Conservation (phyloP, 2,888 invertebrate species). For the Allacma fusca region DNA sequence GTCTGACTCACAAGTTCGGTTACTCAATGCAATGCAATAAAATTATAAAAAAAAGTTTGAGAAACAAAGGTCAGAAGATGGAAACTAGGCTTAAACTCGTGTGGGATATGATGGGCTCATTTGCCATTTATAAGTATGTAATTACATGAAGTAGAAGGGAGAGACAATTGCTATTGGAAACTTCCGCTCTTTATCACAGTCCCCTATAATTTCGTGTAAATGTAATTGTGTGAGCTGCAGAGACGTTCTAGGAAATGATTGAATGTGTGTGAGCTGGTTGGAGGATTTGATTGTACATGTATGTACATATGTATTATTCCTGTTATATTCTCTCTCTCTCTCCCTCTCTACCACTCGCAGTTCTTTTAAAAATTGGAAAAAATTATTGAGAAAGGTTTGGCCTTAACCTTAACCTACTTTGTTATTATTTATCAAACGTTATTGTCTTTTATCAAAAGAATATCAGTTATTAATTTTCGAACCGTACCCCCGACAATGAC, state of each 20-base stretch:
- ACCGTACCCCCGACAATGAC: not conserved
- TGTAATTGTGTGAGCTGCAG: too few relatives aligned
- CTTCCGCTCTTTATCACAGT: not conserved
- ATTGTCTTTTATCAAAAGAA: not conserved
- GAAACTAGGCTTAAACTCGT: not conserved
- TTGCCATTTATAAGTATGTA: too few relatives aligned
- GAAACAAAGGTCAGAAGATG: not conserved
- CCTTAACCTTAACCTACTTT: constrained; percentile 12
- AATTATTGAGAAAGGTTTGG: not conserved
- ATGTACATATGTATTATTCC: not conserved
- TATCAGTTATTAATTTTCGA: not conserved
- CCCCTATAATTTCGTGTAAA: too few relatives aligned
- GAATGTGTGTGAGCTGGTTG: not conserved
- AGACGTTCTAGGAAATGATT: too few relatives aligned
- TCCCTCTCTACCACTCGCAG: too few relatives aligned
- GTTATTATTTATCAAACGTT: not conserved
- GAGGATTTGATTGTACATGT: too few relatives aligned
- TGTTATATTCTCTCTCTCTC: not conserved
- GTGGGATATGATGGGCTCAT: too few relatives aligned
- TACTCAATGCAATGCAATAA: too few relatives aligned
- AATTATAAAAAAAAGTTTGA: not conserved
- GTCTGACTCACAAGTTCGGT: too few relatives aligned
- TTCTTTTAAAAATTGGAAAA: not conserved
- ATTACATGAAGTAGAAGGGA: too few relatives aligned
- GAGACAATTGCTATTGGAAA: not conserved